Percentiles rank a stretch among this genome's conserved stretches.
phyloP scores from a whole-genome alignment of 2,888 invertebrate species.

The Xestia c-nigrum region DNA sequence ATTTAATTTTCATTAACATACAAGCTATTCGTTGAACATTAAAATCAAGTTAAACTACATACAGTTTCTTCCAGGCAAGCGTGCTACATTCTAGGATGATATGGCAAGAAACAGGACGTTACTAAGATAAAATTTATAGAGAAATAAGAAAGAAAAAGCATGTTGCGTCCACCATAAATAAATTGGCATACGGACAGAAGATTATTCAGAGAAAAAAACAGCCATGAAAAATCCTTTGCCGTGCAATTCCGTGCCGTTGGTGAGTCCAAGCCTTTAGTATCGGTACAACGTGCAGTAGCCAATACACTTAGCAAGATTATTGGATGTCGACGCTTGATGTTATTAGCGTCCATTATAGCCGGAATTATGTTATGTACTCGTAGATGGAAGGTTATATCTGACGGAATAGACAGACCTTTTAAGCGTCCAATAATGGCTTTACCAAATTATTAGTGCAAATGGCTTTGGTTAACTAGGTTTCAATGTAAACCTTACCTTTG shows the following conservation, averaged over 20 bases:
- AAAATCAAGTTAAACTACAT: neutral
- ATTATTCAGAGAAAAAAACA: neutral
- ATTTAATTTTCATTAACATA: neutral
- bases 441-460: neutral
- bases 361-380: slow-evolving; percentile 31
- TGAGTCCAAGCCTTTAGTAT: neutral
- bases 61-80: too few relatives aligned
- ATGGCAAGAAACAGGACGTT: too few relatives aligned
- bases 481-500: neutral
- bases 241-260: neutral
- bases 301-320: slow-evolving; percentile 54
- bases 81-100: too few relatives aligned
- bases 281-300: slow-evolving; percentile 26
- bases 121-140: too few relatives aligned
- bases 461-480: neutral
- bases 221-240: neutral
- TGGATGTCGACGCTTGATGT: slow-evolving; percentile 28
- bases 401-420: slow-evolving; percentile 20
- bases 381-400: slow-evolving; percentile 22
- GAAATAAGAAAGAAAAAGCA: neutral
- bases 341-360: slow-evolving; percentile 41
- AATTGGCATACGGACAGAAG: neutral
- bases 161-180: neutral
- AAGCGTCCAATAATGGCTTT: slow-evolving; percentile 7
- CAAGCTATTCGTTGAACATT: too few relatives aligned